phyloP scores from a whole-genome alignment of 2,797 vertebrate species.

The Lophius americanus region DNA sequence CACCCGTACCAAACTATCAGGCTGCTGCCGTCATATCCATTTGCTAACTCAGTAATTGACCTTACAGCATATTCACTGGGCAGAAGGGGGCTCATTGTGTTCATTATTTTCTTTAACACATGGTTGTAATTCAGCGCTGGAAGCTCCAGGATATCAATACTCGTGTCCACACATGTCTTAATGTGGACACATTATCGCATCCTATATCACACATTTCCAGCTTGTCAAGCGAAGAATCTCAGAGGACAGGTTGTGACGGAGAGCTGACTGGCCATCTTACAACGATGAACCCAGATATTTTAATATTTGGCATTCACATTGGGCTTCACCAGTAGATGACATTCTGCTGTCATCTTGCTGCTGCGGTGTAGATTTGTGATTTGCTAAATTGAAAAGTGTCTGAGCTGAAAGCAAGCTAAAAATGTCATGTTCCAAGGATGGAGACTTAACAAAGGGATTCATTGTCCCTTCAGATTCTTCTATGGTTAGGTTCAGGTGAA shows the following conservation, averaged over 20 bases:
- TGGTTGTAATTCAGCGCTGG: conserved; percentile 32
- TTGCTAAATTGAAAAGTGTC: conserved; percentile 68
- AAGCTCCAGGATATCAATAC: conserved; percentile 9
- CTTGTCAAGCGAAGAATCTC: conserved; percentile 46
- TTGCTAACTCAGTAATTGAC: conserved; percentile 63
- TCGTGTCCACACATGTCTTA: no score
- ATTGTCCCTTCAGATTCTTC: conserved; percentile 27
- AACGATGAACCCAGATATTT: conserved; percentile 65
- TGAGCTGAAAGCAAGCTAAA: conserved; percentile 59
- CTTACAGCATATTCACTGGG: conserved; percentile 55
- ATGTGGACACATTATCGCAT: no score
- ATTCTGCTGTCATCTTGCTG: conserved; percentile 65
- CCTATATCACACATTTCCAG: conserved; percentile 49
- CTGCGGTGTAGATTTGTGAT: conserved; percentile 43
- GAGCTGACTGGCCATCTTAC: conserved; percentile 54
- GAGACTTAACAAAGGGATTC: conserved; percentile 52
- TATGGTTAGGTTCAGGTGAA: conserved; percentile 16
- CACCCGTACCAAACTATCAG: conserved; percentile 58
- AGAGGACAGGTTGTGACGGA: conserved; percentile 48
- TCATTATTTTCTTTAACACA: conserved; percentile 50
- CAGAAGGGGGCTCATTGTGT: conserved; percentile 43
- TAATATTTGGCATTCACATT: conserved; percentile 68
- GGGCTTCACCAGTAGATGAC: conserved; percentile 62
- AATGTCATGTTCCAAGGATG: conserved; percentile 65
- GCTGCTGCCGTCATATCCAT: conserved; percentile 43